Evolutionary conservation across 2,888 invertebrate species (phyloP), one percentile per base, ranked within the genome.

Genomic region (Catocala fraxini): DNA sequence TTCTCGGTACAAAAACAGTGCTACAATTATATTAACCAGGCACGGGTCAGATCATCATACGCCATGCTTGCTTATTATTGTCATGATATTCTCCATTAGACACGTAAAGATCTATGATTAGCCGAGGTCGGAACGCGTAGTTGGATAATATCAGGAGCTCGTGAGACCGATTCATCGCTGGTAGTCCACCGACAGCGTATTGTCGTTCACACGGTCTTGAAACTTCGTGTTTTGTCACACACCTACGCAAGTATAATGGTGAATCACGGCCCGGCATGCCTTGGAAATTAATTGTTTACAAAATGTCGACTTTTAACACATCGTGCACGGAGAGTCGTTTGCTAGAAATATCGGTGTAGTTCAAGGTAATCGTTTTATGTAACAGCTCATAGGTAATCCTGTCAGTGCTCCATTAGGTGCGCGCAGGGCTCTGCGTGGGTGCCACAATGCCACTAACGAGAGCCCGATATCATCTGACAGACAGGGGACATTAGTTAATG

Each of bases 381-480:
- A 81, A 82, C 79, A 70, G 75, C 80, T 81, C 82, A 84, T 86
- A 84, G 85, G 85, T 87, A 89, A 89, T 88, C 85, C 86, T 84
- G 89, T 84, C 88, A 83, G 84, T 75, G 81, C 70, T 85, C 83
- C 86, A 89, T 89, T 90, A 91, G 84, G 78, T 78, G 75, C 65
- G 77, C 79, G 63, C 73, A 76, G 79, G 80, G 76, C 74, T 63
- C 68, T 64, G 85, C 87, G 91, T 90, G 88, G 91, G 91, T 85
- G 89, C 88, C 84, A 90, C 92, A 91, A 90, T 89, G 85, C 86
- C 84, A 85, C 90, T 92, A 92, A 93, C 91, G 91, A 92, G 88
- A 77, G 71, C 71, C 83, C 81, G 91, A 90, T 90, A 90, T 87
- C 87, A 90, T 89, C 89, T 89, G 89, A 88, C 88, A 89, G 88